Evolutionary conservation across 2,888 invertebrate genomes (phyloP).

Genomic region (Dolichopus griseipennis): DNA sequence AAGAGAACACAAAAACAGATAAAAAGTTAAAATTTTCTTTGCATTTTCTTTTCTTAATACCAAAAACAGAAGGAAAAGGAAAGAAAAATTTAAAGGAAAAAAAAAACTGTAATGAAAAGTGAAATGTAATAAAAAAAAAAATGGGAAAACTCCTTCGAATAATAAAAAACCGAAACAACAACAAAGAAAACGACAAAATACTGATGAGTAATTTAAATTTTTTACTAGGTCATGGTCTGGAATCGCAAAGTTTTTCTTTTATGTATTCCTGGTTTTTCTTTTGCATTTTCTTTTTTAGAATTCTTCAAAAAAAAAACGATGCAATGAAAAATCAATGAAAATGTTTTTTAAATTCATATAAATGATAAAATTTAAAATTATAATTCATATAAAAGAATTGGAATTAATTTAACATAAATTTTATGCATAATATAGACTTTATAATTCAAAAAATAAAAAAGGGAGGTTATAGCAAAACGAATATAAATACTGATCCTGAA

Average conservation of each 20-base stretch:
- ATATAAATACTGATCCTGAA: too few species aligned
- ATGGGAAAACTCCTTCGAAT: neutral
- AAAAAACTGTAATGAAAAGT: neutral
- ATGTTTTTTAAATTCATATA: neutral
- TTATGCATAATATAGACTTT: too few species aligned
- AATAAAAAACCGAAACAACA: neutral
- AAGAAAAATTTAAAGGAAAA: neutral
- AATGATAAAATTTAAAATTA: too few species aligned
- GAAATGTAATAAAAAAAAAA: slow-evolving; percentile 1
- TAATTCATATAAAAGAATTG: too few species aligned
- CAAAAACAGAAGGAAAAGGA: neutral
- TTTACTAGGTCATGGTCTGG: slow-evolving; percentile 4
- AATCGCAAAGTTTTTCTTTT: neutral
- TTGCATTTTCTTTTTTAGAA: neutral
- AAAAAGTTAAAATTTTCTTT: too few species aligned
- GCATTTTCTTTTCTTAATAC: neutral
- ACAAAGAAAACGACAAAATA: neutral
- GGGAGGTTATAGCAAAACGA: too few species aligned
- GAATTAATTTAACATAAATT: too few species aligned
- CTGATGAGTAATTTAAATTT: slow-evolving; percentile 6
- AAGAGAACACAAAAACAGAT: neutral
- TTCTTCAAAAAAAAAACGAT: neutral
- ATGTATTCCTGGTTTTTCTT: too few species aligned
- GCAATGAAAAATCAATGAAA: neutral
- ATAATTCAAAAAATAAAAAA: too few species aligned